Evolutionary conservation across 2,888 invertebrate genomes (phyloP).

Genomic region (Diplolepis rosae): DNA sequence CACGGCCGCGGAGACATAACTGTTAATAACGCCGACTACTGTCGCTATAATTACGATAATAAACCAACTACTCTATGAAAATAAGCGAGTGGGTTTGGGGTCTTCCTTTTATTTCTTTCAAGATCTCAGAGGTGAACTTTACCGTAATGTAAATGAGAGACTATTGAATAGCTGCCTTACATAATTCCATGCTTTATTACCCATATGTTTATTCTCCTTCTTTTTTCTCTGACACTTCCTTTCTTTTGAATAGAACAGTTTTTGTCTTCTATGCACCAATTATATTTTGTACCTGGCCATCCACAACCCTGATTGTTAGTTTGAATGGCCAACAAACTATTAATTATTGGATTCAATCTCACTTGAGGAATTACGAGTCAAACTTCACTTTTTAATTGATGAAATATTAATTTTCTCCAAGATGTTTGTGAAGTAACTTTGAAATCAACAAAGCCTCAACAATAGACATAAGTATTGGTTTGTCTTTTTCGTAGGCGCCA

Average conservation of each 20-base stretch:
- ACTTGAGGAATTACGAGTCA: too few relatives aligned
- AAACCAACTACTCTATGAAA: background rate
- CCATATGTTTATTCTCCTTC: background rate
- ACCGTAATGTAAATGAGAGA: background rate
- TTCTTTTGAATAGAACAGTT: background rate
- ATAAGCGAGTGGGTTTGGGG: conserved; percentile 10
- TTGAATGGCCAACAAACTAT: too few relatives aligned
- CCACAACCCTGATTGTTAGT: background rate
- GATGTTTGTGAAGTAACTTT: too few relatives aligned
- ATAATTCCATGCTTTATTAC: background rate
- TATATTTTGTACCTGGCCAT: background rate
- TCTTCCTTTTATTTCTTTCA: background rate
- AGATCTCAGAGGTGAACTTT: background rate
- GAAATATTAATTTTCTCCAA: too few relatives aligned
- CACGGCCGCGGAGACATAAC: background rate
- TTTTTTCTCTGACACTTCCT: background rate
- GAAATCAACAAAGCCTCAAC: too few relatives aligned
- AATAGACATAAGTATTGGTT: too few relatives aligned
- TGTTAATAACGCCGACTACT: conserved; percentile 11
- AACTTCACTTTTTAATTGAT: too few relatives aligned
- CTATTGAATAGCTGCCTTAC: background rate
- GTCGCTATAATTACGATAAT: conserved; percentile 11
- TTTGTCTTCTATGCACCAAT: background rate
- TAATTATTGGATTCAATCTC: too few relatives aligned
- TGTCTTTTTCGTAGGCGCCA: background rate